Evolutionary conservation across 1,140 invertebrate genomes (phyloP).

Genomic region (Drosophila micromelanica): DNA sequence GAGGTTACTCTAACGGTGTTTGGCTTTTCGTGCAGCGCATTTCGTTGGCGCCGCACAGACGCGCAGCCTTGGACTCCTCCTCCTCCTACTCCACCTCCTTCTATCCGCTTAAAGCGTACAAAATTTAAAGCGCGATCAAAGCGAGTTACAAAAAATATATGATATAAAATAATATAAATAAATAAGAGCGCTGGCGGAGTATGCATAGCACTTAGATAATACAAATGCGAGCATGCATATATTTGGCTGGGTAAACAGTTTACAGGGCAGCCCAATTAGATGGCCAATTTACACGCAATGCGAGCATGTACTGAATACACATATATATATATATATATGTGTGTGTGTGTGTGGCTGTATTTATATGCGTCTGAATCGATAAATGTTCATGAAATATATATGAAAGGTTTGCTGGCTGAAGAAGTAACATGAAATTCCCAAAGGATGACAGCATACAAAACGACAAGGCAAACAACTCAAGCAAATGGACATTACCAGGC

Average conservation of each 20-base stretch:
- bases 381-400: conserved; percentile 80
- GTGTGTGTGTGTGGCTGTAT: conserved; percentile 24
- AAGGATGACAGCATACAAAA: conserved; percentile 65
- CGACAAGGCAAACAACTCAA: conserved; percentile 44
- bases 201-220: conserved; percentile 15
- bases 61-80: conserved; percentile 63
- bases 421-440: conserved; percentile 47
- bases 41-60: conserved; percentile 71
- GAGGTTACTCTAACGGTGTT: conserved; percentile 45
- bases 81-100: neutral
- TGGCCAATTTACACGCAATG: conserved; percentile 43
- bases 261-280: conserved; percentile 33
- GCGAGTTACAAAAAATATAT: neutral
- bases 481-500: conserved; percentile 49
- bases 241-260: conserved; percentile 17
- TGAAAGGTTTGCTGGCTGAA: conserved; percentile 45
- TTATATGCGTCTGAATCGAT: conserved; percentile 59
- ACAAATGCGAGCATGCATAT: neutral
- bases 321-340: neutral
- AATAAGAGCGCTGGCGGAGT: neutral
- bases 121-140: conserved; percentile 56
- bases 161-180: neutral
- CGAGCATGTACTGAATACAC: neutral
- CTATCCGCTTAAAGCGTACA: conserved; percentile 8
- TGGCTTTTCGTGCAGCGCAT: conserved; percentile 67